Conservation (phyloP, 1,140 invertebrate genomes). For the Drosophila athabasca region DNA sequence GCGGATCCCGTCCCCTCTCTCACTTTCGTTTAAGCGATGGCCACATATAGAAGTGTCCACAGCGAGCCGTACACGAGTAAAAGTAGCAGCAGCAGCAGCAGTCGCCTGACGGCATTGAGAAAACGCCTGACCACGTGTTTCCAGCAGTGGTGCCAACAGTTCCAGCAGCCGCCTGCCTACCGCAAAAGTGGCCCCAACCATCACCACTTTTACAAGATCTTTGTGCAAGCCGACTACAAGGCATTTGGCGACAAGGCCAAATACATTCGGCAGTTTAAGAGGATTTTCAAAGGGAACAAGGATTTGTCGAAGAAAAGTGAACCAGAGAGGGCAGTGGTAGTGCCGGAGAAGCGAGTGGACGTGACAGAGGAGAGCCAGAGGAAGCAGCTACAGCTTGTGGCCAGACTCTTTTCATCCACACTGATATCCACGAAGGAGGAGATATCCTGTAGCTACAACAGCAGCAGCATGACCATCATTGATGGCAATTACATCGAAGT, state of each 20-base stretch:
- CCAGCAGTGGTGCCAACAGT: constrained; percentile 58
- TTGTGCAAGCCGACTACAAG: constrained; percentile 42
- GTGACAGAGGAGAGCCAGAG: not conserved
- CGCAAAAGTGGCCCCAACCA: constrained; percentile 24
- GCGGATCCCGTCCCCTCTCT: not conserved
- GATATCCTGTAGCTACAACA: constrained; percentile 6
- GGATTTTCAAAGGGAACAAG: constrained; percentile 37
- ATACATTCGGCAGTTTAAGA: constrained; percentile 47
- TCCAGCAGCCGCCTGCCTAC: constrained; percentile 34
- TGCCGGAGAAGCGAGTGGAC: constrained; percentile 3
- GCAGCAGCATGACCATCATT: constrained; percentile 66
- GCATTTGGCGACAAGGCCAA: constrained; percentile 41
- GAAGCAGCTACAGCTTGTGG: constrained; percentile 52
- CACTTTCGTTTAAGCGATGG: constrained; percentile 70
- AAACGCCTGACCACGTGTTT: constrained; percentile 78
- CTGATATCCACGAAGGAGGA: constrained; percentile 41
- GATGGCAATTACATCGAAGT: constrained; percentile 60
- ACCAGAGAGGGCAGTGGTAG: not conserved
- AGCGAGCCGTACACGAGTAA: constrained; percentile 70
- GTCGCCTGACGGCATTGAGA: constrained; percentile 58
- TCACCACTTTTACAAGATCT: constrained; percentile 42
- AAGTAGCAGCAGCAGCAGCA: constrained; percentile 11
- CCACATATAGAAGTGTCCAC: constrained; percentile 70
- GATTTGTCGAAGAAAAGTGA: constrained; percentile 6
- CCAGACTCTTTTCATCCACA: constrained; percentile 69